Evolutionary conservation across 2,113 vertebrate genomes (phyloP).

Genomic region (Crotalus tigris): DNA sequence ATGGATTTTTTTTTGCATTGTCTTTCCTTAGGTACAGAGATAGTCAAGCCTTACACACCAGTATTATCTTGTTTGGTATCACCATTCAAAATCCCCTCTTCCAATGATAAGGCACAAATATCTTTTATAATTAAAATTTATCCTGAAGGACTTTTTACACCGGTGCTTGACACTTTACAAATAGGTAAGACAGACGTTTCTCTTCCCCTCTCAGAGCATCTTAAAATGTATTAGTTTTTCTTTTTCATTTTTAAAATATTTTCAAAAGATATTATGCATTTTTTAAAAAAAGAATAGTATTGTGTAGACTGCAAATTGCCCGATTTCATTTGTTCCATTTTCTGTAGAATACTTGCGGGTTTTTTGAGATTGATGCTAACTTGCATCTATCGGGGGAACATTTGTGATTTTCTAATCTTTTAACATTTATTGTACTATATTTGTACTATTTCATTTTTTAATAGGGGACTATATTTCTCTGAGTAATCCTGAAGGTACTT

Average conservation of each 20-base stretch:
- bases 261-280: not conserved
- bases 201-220: not conserved
- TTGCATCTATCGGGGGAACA: not conserved
- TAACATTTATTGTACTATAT: not conserved
- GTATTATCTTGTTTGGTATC: constrained; percentile 73
- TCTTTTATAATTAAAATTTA: constrained; percentile 96
- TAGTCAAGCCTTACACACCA: constrained; percentile 92
- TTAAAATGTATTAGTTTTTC: not conserved
- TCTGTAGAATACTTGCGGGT: not conserved
- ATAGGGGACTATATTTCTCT: constrained; percentile 81
- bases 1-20: constrained; percentile 24
- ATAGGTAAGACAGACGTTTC: constrained; percentile 72
- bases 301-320: not conserved
- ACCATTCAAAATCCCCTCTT: constrained; percentile 58
- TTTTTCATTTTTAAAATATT: not conserved
- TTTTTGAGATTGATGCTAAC: not conserved
- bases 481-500: constrained; percentile 85
- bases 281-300: not conserved
- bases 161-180: constrained; percentile 76
- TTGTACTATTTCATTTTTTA: not conserved
- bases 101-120: constrained; percentile 62
- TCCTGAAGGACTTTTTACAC: constrained; percentile 80
- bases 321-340: not conserved
- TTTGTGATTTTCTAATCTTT: not conserved
- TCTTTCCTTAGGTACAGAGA: constrained; percentile 75